Evolutionary conservation across 2,113 vertebrate species (phyloP).

Genomic region (Todiramphus chloris): DNA sequence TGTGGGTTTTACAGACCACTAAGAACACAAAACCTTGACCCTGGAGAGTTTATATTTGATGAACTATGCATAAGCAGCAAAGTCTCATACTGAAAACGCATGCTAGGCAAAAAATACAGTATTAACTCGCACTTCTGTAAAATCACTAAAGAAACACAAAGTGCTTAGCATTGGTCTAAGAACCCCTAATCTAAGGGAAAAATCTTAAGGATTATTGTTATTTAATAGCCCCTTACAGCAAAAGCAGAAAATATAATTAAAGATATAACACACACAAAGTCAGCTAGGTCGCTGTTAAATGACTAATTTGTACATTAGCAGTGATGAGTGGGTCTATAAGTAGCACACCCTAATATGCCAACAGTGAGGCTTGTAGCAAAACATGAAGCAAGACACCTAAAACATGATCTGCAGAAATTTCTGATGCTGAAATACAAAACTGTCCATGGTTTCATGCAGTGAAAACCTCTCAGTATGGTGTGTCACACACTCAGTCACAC

Average conservation of each 20-base stretch:
- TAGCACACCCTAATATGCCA: not conserved
- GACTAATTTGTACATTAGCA: not conserved
- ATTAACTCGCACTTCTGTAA: not conserved
- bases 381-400: not conserved
- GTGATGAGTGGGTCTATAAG: not conserved
- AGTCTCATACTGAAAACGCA: not conserved
- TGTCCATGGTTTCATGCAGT: fast-evolving
- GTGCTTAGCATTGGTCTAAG: not conserved
- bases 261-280: not conserved
- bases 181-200: not conserved
- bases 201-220: not conserved
- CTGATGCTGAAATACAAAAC: not conserved
- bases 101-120: not conserved
- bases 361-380: not conserved
- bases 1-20: not conserved
- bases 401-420: not conserved
- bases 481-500: fast-evolving
- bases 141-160: not conserved
- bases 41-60: not conserved
- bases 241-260: not conserved
- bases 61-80: not conserved
- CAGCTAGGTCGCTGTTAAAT: not conserved
- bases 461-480: not conserved
- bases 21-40: not conserved
- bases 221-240: not conserved